Percentiles rank a stretch among this genome's conserved stretches.
phyloP scores from a whole-genome alignment of 2,113 vertebrate species.

The Oncorhynchus gorbuscha region DNA sequence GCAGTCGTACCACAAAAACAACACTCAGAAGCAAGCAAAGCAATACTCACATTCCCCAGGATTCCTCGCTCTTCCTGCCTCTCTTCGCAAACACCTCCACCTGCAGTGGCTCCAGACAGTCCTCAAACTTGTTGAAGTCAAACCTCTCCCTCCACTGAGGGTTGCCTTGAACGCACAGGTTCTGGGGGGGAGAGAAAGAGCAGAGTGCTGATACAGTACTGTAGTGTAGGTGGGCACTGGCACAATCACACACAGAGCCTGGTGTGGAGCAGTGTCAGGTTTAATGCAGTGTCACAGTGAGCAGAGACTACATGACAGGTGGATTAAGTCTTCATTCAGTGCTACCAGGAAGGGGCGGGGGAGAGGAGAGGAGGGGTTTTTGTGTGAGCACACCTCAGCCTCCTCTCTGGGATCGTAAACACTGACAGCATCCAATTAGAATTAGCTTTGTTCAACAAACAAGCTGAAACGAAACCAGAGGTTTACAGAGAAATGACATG shows the following conservation, averaged over 20 bases:
- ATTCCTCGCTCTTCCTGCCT: slow-evolving; percentile 86
- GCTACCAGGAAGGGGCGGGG: slow-evolving; percentile 45
- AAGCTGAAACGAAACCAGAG: slow-evolving; percentile 72
- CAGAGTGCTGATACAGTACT: slow-evolving; percentile 35
- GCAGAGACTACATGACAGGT: slow-evolving; percentile 63
- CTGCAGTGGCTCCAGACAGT: slow-evolving; percentile 90
- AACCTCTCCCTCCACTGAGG: slow-evolving; percentile 97
- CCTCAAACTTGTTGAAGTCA: slow-evolving; percentile 97
- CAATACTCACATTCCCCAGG: slow-evolving; percentile 89
- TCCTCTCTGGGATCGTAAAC: slow-evolving; percentile 75
- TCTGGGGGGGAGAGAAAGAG: slow-evolving; percentile 76
- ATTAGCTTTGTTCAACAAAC: slow-evolving; percentile 80
- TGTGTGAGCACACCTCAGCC: slow-evolving; percentile 51
- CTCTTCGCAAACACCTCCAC: slow-evolving; percentile 90
- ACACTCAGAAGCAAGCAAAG: neutral
- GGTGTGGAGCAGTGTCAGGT: slow-evolving; percentile 28
- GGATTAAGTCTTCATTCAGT: slow-evolving; percentile 65
- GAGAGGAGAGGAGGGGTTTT: slow-evolving; percentile 37
- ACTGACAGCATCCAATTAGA: slow-evolving; percentile 80
- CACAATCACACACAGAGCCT: slow-evolving; percentile 18
- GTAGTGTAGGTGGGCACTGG: neutral
- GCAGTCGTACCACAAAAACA: neutral
- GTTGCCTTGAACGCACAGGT: slow-evolving; percentile 90
- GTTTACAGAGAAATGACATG: slow-evolving; percentile 74
- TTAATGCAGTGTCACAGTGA: slow-evolving; percentile 59